These are phyloP conservation scores for Cheilosia impressa DNA, from an alignment of 2,888 invertebrate genomes.

Conservation along the genomic window DNA sequence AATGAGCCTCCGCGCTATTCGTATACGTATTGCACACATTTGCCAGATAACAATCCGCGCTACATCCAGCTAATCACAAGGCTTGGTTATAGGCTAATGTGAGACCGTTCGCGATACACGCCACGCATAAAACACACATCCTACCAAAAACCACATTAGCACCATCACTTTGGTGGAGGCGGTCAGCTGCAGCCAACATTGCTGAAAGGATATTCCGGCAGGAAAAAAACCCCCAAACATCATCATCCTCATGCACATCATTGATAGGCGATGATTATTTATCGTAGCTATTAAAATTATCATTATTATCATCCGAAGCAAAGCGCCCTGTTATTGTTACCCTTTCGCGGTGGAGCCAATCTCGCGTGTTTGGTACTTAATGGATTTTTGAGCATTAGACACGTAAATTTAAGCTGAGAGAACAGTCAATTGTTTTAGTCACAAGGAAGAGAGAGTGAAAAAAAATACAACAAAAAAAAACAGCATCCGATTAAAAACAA, in stretches of 20 bases:
- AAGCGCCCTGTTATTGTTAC: conserved; percentile 47
- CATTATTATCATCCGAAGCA: conserved; percentile 61
- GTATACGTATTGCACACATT: conserved; percentile 6
- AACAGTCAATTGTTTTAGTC: conserved; percentile 35
- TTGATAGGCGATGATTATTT: conserved; percentile 67
- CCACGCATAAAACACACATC: conserved; percentile 26
- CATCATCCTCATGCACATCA: conserved; percentile 44
- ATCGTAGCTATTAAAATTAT: conserved; percentile 70
- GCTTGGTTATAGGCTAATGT: conserved; percentile 35
- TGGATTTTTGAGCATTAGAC: conserved; percentile 35
- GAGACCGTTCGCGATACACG: conserved; percentile 27
- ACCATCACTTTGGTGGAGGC: not conserved
- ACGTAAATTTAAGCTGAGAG: conserved; percentile 33
- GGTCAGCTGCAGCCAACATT: conserved; percentile 9
- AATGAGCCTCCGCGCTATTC: not conserved
- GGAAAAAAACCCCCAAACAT: conserved; percentile 13
- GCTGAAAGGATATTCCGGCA: conserved; percentile 41
- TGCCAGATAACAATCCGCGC: conserved; percentile 48
- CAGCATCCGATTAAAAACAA: conserved; percentile 49
- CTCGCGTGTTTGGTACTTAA: conserved; percentile 7
- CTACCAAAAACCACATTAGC: not conserved
- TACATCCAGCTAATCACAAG: conserved; percentile 51
- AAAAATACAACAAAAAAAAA: not conserved
- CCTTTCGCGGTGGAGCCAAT: conserved; percentile 22
- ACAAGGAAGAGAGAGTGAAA: not conserved